Evolutionary conservation across 1,140 invertebrate species (phyloP), one percentile per base, ranked within the genome.

Genomic region (Ptiloglossa arizonensis): DNA sequence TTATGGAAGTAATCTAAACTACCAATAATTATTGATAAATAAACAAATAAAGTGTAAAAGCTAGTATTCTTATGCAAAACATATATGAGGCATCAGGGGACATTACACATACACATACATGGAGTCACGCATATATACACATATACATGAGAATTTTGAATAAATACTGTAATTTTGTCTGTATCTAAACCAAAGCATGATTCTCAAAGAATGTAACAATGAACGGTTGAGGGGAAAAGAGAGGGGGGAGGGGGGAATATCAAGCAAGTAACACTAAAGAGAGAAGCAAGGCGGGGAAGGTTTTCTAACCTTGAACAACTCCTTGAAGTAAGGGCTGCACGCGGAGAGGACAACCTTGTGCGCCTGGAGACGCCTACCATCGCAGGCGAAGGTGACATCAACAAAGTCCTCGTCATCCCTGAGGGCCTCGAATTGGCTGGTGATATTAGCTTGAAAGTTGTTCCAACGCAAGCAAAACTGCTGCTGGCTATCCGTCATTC

Each of bases 381-480:
- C 96, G 91, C 96, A 96, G 84, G 96, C 96, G 89, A 97, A 94
- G 80, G 96, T 97, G 89, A 97, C 96, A 93, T 97, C 96, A 86
- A 96, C 96, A 91, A 96, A 95, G 93, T 96, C 95, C 94, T 96
- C 95, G 93, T 96, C 95, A 94, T 95, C 95, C 89, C 95, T 93
- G 87, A 96, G 93, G 87, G 95, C 94, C 93, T 96, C 96, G 93
- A 96, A 95, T 93, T 96, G 95, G 91, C 95, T 95, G 88, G 95
- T 96, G 92, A 97, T 96, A 93, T 97, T 97, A 81, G 96, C 96
- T 93, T 97, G 96, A 95, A 97, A 97, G 94, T 97, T 97, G 94
- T 97, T 97, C 97, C 97, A 98, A 94, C 96, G 95, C 92, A 97
- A 94, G 94, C 97, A 97, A 94, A 97, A 97, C 93, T 97, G 96